Base-by-base conservation (phyloP, 2,113 vertebrate species). In the Myocastor coypus region DNA sequence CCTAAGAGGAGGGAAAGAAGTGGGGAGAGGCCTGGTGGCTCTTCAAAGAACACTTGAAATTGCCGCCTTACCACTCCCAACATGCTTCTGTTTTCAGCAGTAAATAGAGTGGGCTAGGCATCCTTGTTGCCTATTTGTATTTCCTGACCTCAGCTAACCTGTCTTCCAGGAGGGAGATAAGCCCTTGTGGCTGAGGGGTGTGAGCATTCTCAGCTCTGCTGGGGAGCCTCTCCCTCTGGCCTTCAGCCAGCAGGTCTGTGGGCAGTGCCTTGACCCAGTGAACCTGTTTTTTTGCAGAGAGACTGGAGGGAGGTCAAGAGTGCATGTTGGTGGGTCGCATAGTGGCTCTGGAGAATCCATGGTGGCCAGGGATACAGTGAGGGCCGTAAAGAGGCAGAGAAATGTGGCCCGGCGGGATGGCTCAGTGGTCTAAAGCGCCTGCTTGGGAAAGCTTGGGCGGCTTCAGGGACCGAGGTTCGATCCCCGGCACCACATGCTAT, bases 1-100 rank as follows among this genome's bases (percentile, higher is more conserved):
- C 32, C 10, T 4, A 42, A 32, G 30, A 17, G 22, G 40, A 26
- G 22, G 28, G 55, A 16, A 57, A 16, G 55, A 16, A 57, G 55
- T 55, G 52, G 16, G 19, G 5, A 46, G 30, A 50, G 46, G 30
- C 28, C 9, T 84, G 34, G 59, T 42, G 19, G 68, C 30, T 69
- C 71, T 93, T 24, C 8, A 59, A 37, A 82, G 37, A 83, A 77
- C 42, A 66, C 34, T 69, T 63, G 68, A 55, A 32, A 59, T 83
- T 81, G 90, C 92, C 84, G 61, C 71, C 94, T 93, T 42, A 37
- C 75, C 75, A 83, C 73, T 89, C 85, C 32, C 64, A 42, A 24
- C 87, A 46, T 46, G 17, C 46, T 92, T 92, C 24, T 91, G 57
- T 6, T 86, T 78, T 90, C 7, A 83, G 46, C 13, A 92, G 28